Conservation (phyloP, 2,797 vertebrate species). For the Clamator glandarius region DNA sequence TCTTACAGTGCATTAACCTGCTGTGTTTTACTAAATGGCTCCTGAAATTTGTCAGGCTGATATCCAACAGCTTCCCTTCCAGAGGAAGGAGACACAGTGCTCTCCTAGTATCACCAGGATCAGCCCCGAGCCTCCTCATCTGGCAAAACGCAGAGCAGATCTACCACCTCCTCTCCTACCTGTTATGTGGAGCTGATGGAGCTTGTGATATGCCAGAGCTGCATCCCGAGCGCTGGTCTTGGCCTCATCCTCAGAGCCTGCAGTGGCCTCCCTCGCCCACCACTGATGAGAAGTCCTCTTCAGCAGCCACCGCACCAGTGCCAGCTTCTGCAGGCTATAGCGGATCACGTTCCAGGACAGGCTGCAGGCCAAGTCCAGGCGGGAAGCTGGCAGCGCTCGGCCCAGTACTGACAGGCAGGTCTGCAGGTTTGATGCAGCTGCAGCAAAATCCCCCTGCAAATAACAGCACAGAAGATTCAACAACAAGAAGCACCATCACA, state of each 20-base stretch:
- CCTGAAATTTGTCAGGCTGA: not conserved
- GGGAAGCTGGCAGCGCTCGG: slow-evolving; percentile 88
- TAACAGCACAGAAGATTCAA: not conserved
- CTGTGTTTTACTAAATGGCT: not conserved
- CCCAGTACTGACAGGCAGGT: slow-evolving; percentile 90
- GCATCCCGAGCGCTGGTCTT: slow-evolving; percentile 91
- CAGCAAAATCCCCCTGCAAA: slow-evolving; percentile 88
- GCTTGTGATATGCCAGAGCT: slow-evolving; percentile 90
- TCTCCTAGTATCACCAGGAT: not conserved
- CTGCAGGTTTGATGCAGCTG: slow-evolving; percentile 88
- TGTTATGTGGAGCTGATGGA: slow-evolving; percentile 95
- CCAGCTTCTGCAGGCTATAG: slow-evolving; percentile 91
- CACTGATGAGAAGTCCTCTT: slow-evolving; percentile 85
- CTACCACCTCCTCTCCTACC: slow-evolving; percentile 72
- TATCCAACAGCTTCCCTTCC: not conserved
- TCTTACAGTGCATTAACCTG: not conserved
- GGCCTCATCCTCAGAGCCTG: slow-evolving; percentile 89
- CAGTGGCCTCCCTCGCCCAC: slow-evolving; percentile 65
- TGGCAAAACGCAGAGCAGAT: not conserved
- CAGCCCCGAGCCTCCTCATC: not conserved
- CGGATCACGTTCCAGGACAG: slow-evolving; percentile 97
- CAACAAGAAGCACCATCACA: not conserved
- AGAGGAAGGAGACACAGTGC: not conserved
- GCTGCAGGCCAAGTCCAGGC: slow-evolving; percentile 90
- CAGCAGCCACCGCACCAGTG: slow-evolving; percentile 91